Evolutionary conservation across 2,888 invertebrate species (phyloP).

Genomic region (Pterostichus niger): DNA sequence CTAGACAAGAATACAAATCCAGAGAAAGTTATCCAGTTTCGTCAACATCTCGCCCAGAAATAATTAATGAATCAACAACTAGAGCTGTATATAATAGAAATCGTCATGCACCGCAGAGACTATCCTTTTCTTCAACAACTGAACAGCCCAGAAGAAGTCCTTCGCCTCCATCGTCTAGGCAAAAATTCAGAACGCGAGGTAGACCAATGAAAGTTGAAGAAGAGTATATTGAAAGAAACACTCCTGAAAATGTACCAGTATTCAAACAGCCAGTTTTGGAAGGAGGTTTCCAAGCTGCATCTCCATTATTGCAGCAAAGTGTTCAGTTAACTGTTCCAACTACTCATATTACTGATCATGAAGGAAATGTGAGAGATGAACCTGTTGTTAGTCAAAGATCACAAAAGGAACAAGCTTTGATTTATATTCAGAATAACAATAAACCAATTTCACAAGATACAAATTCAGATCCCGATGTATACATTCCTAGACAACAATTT

Average conservation of each 20-base stretch:
- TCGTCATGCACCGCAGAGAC: slow-evolving; percentile 55
- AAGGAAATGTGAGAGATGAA: slow-evolving; percentile 1
- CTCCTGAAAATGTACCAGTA: slow-evolving; percentile 70
- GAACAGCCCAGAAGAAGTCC: slow-evolving; percentile 67
- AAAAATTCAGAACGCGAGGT: slow-evolving; percentile 74
- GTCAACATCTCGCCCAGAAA: slow-evolving; percentile 47
- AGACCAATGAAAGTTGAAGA: slow-evolving; percentile 70
- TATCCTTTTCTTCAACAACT: slow-evolving; percentile 64
- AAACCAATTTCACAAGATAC: slow-evolving; percentile 35
- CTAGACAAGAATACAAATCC: slow-evolving; percentile 68
- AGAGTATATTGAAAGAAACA: slow-evolving; percentile 67
- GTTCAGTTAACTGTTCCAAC: slow-evolving; percentile 25
- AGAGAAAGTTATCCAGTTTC: slow-evolving; percentile 49
- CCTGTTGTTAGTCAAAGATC: slow-evolving; percentile 10
- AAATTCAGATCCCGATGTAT: slow-evolving; percentile 29
- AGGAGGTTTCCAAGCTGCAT: slow-evolving; percentile 68
- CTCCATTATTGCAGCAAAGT: slow-evolving; percentile 41
- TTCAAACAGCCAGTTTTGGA: slow-evolving; percentile 68
- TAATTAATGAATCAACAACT: slow-evolving; percentile 50
- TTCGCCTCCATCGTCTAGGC: slow-evolving; percentile 68
- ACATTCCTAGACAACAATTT: slow-evolving; percentile 45
- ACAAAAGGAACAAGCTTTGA: slow-evolving; percentile 55
- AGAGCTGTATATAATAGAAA: slow-evolving; percentile 52
- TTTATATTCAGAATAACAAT: slow-evolving; percentile 43
- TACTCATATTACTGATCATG: not conserved